Conservation (phyloP, 2,888 invertebrate genomes). For the Sarcophaga subvicina region DNA sequence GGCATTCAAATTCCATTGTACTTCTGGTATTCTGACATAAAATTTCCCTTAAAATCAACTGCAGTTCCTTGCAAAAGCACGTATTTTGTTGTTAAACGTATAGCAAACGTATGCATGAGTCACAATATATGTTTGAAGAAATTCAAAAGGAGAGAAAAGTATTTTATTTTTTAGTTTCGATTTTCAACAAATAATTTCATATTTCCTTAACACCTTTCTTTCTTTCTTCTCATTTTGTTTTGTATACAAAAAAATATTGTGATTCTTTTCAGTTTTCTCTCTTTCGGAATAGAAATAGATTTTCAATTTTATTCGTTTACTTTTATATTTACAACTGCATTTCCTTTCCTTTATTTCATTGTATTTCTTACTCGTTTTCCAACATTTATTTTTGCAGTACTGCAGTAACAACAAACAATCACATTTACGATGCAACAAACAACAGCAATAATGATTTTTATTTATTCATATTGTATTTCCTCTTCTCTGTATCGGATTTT, state of each 20-base stretch:
- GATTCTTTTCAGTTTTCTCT: too few species aligned
- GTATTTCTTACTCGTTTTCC: neutral
- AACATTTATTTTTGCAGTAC: neutral
- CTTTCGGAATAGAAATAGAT: neutral
- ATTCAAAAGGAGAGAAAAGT: neutral
- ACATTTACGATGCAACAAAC: neutral
- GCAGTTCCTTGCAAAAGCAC: slow-evolving; percentile 26
- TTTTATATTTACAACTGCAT: slow-evolving; percentile 58
- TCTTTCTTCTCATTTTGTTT: slow-evolving; percentile 6
- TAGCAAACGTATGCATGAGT: neutral
- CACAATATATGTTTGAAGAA: neutral
- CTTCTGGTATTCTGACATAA: neutral
- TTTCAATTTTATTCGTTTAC: neutral
- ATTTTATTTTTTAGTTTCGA: neutral
- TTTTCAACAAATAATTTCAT: slow-evolving; percentile 54
- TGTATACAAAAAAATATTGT: too few species aligned
- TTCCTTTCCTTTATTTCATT: slow-evolving; percentile 56
- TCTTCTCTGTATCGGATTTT: slow-evolving; percentile 45
- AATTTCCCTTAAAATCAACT: slow-evolving; percentile 22
- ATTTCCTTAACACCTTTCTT: slow-evolving; percentile 60
- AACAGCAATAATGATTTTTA: neutral
- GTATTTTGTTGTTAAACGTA: neutral
- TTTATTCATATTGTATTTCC: slow-evolving; percentile 61
- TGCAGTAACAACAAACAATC: neutral
- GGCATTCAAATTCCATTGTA: too few species aligned